Conservation (phyloP, 2,888 invertebrate genomes). For the Pilophorus perplexus region DNA sequence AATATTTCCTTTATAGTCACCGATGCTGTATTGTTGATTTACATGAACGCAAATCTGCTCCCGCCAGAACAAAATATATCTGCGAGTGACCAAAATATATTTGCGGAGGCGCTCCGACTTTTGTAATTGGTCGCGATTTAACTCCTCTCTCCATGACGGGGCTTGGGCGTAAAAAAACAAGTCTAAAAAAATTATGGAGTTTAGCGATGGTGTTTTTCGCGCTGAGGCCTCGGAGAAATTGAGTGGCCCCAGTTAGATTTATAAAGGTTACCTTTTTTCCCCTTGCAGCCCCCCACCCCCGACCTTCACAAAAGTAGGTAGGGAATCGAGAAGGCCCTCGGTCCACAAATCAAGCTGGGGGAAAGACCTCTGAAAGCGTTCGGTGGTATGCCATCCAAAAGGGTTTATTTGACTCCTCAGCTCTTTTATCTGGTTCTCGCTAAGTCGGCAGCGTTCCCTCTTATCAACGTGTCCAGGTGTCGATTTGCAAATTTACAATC, state of each 20-base stretch:
- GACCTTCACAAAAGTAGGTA: background rate
- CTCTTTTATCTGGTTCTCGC: conserved; percentile 22
- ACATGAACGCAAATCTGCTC: background rate
- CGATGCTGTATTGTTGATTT: background rate
- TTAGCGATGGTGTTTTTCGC: background rate
- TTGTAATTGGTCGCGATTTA: background rate
- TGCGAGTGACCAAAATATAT: no score
- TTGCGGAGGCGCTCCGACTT: background rate
- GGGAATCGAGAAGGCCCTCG: conserved; percentile 3
- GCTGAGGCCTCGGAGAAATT: conserved; percentile 8
- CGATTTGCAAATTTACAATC: conserved; percentile 24
- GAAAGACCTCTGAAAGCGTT: background rate
- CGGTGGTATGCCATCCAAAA: background rate
- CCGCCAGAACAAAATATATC: background rate
- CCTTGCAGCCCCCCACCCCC: background rate
- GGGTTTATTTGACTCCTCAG: conserved; percentile 29
- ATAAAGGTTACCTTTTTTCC: background rate
- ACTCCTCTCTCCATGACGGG: background rate
- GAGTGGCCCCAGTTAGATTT: conserved; percentile 17
- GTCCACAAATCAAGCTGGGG: conserved; percentile 4
- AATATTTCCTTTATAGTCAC: no score
- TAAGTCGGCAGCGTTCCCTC: conserved; percentile 12
- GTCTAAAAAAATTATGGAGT: background rate
- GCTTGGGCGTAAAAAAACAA: no score
- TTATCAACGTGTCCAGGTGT: conserved; percentile 28